These are phyloP conservation scores for Noctua janthe DNA, from an alignment of 2,888 invertebrate genomes.

Conservation along the genomic window DNA sequence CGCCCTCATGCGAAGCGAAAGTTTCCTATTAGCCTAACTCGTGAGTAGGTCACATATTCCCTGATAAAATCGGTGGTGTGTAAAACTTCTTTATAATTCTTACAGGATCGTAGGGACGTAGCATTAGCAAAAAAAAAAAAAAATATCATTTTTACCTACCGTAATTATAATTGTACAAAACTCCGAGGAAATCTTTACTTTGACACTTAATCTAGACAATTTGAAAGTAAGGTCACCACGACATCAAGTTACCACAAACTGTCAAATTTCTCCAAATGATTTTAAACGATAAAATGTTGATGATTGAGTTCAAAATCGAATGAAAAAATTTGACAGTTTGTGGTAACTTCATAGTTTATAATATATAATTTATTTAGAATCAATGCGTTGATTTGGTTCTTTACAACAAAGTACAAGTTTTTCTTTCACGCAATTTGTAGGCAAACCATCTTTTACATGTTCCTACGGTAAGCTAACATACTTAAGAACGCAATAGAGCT, in stretches of 20 bases:
- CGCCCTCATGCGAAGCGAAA: background rate
- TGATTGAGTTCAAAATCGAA: too few species aligned
- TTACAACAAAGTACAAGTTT: background rate
- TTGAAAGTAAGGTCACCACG: background rate
- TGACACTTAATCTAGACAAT: background rate
- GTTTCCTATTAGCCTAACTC: background rate
- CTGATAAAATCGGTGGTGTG: background rate
- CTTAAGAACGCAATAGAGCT: conserved; percentile 1
- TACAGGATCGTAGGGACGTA: background rate
- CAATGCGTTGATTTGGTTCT: too few species aligned
- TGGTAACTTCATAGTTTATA: too few species aligned
- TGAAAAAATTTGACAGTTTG: too few species aligned
- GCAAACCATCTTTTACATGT: background rate
- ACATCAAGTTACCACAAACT: too few species aligned
- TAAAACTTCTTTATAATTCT: background rate
- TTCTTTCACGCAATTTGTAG: background rate
- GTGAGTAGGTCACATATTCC: background rate
- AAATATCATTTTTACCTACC: too few species aligned
- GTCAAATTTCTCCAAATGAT: too few species aligned
- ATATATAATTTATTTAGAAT: too few species aligned
- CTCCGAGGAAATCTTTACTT: background rate
- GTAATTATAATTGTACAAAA: background rate
- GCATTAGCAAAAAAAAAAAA: too few species aligned
- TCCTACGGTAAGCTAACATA: background rate
- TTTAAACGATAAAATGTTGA: too few species aligned